phyloP scores from a whole-genome alignment of 2,113 vertebrate species.

The Melozone crissalis region DNA sequence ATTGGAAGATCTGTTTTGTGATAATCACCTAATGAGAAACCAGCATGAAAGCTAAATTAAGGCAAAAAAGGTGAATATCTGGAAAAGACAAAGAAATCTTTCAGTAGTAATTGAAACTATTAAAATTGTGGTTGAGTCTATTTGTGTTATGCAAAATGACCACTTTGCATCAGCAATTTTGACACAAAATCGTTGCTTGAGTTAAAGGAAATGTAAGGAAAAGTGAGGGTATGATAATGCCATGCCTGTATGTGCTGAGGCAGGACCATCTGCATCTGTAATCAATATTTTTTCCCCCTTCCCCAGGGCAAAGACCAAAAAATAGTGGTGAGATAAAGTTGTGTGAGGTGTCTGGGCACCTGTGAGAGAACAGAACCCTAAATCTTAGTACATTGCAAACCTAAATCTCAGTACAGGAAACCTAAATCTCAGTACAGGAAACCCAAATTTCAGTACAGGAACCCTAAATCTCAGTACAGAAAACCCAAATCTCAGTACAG shows the following conservation, averaged over 20 bases:
- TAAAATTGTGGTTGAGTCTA: neutral
- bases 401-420: neutral
- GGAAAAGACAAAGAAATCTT: neutral
- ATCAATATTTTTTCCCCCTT: neutral
- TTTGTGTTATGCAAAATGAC: neutral
- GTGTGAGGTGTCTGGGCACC: neutral
- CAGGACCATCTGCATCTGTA: neutral
- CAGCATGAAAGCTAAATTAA: neutral
- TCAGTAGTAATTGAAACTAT: neutral
- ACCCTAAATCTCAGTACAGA: neutral
- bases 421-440: too few species aligned
- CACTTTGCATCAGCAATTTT: neutral
- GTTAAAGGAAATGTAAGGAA: neutral
- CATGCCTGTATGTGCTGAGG: neutral
- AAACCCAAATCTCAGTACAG: too few species aligned
- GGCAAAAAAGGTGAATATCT: neutral
- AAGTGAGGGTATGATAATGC: neutral
- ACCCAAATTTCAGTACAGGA: neutral
- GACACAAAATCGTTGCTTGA: neutral
- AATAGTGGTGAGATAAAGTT: neutral
- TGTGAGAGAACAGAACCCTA: neutral
- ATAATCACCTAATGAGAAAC: neutral
- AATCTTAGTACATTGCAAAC: too few species aligned
- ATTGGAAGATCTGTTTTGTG: conserved; percentile 8
- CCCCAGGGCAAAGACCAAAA: neutral